Evolutionary conservation across 2,888 invertebrate genomes (phyloP).

Genomic region (Eristalis intricaria): DNA sequence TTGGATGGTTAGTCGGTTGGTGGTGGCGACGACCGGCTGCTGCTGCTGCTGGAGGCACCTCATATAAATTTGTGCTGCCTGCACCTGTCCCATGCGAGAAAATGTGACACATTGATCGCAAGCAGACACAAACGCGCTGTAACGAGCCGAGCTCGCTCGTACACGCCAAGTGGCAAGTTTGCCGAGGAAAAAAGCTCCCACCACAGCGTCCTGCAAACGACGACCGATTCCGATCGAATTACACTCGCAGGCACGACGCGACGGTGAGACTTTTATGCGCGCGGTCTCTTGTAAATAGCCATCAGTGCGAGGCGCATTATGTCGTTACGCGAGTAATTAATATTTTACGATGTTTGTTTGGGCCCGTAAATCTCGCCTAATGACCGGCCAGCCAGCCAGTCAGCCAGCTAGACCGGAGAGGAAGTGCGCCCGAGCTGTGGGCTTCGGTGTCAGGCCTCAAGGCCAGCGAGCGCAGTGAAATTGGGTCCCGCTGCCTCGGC

Average conservation of each 20-base stretch:
- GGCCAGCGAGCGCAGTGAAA: not conserved
- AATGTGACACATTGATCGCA: slow-evolving; percentile 67
- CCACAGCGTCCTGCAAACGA: slow-evolving; percentile 21
- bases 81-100: slow-evolving; percentile 66
- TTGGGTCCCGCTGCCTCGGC: not conserved
- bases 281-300: slow-evolving; percentile 35
- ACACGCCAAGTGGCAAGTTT: slow-evolving; percentile 24
- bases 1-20: not conserved
- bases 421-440: not conserved
- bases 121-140: slow-evolving; percentile 51
- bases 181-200: slow-evolving; percentile 50
- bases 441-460: not conserved
- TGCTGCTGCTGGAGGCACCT: slow-evolving; percentile 42
- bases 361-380: slow-evolving; percentile 60
- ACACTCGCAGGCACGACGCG: slow-evolving; percentile 5
- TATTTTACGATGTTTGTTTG: slow-evolving; percentile 63
- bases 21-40: slow-evolving; percentile 4
- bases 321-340: slow-evolving; percentile 67
- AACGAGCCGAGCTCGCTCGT: not conserved
- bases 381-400: slow-evolving; percentile 19
- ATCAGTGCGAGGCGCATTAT: slow-evolving; percentile 43
- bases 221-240: slow-evolving; percentile 50
- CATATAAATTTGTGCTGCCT: slow-evolving; percentile 70
- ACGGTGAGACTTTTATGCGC: slow-evolving; percentile 46
- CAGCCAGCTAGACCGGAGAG: not conserved